Conservation (phyloP, 2,113 vertebrate genomes). For the Saiga tatarica region DNA sequence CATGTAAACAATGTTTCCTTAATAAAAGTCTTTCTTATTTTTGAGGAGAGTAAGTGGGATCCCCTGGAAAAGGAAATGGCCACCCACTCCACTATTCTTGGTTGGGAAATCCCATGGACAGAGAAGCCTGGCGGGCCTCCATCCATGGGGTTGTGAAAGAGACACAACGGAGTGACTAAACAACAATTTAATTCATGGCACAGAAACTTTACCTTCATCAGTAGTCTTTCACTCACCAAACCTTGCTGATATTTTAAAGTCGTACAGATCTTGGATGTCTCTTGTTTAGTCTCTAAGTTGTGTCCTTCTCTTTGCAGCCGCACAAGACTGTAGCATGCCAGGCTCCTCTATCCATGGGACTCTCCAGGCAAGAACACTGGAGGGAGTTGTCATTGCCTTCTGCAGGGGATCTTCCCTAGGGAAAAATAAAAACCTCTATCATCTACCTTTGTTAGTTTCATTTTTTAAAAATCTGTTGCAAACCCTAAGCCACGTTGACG, state of each 20-base stretch:
- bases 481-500: background rate
- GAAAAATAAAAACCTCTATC: background rate
- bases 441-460: background rate
- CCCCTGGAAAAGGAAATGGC: background rate
- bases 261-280: background rate
- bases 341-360: background rate
- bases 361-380: background rate
- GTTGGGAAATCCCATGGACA: background rate
- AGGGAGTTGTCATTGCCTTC: background rate
- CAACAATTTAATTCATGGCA: background rate
- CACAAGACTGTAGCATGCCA: background rate
- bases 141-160: background rate
- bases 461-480: background rate
- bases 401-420: background rate
- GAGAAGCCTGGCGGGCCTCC: background rate
- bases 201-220: background rate
- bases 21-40: background rate
- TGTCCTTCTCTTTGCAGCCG: background rate
- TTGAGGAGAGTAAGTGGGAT: background rate
- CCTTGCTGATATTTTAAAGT: background rate
- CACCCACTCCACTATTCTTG: background rate
- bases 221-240: background rate
- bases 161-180: background rate
- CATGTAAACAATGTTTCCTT: background rate
- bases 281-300: rapidly evolving